Conservation (phyloP, 2,797 vertebrate species). For the Catharus ustulatus region DNA sequence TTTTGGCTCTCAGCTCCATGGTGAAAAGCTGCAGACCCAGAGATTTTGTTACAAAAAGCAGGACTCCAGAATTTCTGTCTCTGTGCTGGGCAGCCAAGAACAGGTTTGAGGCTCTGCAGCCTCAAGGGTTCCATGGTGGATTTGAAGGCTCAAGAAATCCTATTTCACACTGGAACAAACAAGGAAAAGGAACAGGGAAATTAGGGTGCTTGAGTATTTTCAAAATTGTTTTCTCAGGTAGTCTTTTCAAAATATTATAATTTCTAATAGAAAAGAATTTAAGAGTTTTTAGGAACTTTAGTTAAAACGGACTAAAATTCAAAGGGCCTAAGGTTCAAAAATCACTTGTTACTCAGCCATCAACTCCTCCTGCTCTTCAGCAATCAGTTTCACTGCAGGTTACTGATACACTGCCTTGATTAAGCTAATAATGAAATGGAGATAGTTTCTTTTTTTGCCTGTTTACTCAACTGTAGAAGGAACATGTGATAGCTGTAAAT, state of each 20-base stretch:
- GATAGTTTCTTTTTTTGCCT: slow-evolving; percentile 38
- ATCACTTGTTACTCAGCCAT: slow-evolving; percentile 11
- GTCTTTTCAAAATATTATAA: not conserved
- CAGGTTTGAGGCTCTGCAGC: not conserved
- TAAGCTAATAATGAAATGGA: slow-evolving; percentile 69
- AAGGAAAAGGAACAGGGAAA: not conserved
- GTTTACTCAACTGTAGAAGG: slow-evolving; percentile 19
- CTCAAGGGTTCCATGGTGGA: not conserved
- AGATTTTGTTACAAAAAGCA: not conserved
- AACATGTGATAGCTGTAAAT: slow-evolving; percentile 18
- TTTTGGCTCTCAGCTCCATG: not conserved
- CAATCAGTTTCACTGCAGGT: slow-evolving; percentile 73
- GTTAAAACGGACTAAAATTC: not conserved
- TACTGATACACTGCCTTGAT: slow-evolving; percentile 68
- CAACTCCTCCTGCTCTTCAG: slow-evolving; percentile 52
- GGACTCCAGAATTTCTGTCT: not conserved
- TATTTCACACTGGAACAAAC: not conserved
- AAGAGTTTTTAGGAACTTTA: not conserved
- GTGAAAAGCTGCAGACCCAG: not conserved
- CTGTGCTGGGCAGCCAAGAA: not conserved
- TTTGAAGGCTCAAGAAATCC: not conserved
- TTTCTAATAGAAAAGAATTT: not conserved
- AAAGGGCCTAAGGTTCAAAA: not conserved
- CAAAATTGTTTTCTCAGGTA: not conserved
- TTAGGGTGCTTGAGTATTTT: not conserved